A percentile compares a stretch with the other conserved stretches of the same genome.
Conservation (phyloP, 2,113 vertebrate species). For the Notothenia coriiceps region DNA sequence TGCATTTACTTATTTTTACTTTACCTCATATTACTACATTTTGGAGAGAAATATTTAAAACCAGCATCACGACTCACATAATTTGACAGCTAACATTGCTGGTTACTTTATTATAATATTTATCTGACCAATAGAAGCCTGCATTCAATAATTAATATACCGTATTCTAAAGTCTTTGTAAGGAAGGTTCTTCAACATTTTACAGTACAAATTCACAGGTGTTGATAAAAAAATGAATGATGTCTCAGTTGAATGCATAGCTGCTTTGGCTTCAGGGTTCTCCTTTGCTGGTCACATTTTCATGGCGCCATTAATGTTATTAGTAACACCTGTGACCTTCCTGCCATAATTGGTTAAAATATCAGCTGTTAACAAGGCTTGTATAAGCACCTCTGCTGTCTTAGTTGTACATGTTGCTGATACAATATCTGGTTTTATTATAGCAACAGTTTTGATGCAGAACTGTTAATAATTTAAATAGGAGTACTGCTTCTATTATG, state of each 20-base stretch:
- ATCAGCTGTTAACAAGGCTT: background rate
- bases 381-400: background rate
- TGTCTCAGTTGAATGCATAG: background rate
- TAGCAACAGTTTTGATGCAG: background rate
- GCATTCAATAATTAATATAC: background rate
- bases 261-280: background rate
- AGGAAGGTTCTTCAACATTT: no score
- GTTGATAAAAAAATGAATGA: background rate
- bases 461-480: background rate
- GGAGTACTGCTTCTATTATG: no score
- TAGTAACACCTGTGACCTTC: background rate
- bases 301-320: background rate
- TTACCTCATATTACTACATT: background rate
- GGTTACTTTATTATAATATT: background rate
- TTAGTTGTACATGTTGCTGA: background rate
- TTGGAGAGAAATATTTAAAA: background rate
- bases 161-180: no score
- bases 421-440: background rate
- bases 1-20: background rate
- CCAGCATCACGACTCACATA: background rate
- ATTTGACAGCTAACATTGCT: background rate
- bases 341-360: background rate
- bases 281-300: background rate
- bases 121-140: no score
- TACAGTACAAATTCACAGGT: background rate